Conservation (phyloP, 2,797 vertebrate genomes). For the Selene dorsalis region DNA sequence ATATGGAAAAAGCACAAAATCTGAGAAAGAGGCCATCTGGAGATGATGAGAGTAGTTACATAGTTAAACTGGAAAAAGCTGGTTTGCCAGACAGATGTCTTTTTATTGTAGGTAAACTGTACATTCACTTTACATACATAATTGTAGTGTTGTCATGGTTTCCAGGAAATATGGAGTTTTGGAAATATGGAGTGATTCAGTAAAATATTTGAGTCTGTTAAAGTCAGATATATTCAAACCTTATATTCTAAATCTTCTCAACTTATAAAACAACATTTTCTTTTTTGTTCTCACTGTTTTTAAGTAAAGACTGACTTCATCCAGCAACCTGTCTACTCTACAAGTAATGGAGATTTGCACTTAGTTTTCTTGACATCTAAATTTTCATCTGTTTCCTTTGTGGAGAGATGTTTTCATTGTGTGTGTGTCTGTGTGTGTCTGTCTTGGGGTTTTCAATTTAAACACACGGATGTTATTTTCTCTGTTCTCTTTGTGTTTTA, state of each 20-base stretch:
- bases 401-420: neutral
- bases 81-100: neutral
- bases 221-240: too few species aligned
- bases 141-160: too few species aligned
- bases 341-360: too few species aligned
- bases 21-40: too few species aligned
- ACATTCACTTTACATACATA: neutral
- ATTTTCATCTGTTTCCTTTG: neutral
- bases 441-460: conserved; percentile 29
- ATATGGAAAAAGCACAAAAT: neutral
- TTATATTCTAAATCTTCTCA: too few species aligned
- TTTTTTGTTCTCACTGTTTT: neutral
- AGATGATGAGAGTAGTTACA: neutral
- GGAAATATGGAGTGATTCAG: too few species aligned
- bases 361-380: neutral
- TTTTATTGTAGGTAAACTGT: neutral
- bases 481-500: conserved; percentile 39
- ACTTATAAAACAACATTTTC: neutral
- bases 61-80: neutral
- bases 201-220: too few species aligned
- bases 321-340: neutral
- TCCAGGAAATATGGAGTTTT: neutral
- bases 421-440: neutral
- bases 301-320: neutral
- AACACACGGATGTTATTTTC: conserved; percentile 25